Base-by-base conservation (phyloP, 2,113 vertebrate species). In the Hippocampus mohnikei region DNA sequence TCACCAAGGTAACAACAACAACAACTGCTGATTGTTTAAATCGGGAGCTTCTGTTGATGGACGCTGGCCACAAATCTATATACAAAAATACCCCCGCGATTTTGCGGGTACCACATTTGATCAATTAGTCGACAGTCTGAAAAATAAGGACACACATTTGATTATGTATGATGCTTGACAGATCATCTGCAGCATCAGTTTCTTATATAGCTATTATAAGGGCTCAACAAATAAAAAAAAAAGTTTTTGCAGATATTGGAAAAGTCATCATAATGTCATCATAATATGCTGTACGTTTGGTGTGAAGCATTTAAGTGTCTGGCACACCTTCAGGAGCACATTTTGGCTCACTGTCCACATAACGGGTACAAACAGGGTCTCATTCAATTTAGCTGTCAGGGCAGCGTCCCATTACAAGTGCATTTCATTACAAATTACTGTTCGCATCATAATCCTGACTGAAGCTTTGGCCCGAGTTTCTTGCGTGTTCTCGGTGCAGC, bases 1-100 rank as follows among this genome's bases (percentile, higher is more conserved):
- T 93, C 40, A 3, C 3, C 0, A 92, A 90, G 91, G 92, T 93
- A 78, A 82, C 67, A 73, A 13, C 41, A 42, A 67, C 23, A 46
- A 37, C 44, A 13, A 63, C 59, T 62, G 68, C 75, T 74, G 70
- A 79, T 65, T 64, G 71, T 70, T 59, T 76, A 77, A 69, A 55
- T 61, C 65, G 52, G 74, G 33, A 59, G 16, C 6, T 60, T 12
- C 64, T 69, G 33, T 18, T 75, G 72, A 78, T 66, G 63, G 68
- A 74, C 64, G 33, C 21, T 75, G 72, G 76, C 59, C 67, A 74
- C 64, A 63, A 8, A 75, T 78, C 27, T 67, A 85, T 44, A 48
- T 71, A 65, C 74, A 72, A 75, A 74, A 73, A 75, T 25, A 46
- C 29, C 20, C 27, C 46, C 9, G 21, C 72, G 65, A 74, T 68